A percentile compares a stretch with the other conserved stretches of the same genome.
Evolutionary conservation across 37 sponge, comb jelly and placozoan genomes (phyloP).

Genomic region (Oscarella lobularis): DNA sequence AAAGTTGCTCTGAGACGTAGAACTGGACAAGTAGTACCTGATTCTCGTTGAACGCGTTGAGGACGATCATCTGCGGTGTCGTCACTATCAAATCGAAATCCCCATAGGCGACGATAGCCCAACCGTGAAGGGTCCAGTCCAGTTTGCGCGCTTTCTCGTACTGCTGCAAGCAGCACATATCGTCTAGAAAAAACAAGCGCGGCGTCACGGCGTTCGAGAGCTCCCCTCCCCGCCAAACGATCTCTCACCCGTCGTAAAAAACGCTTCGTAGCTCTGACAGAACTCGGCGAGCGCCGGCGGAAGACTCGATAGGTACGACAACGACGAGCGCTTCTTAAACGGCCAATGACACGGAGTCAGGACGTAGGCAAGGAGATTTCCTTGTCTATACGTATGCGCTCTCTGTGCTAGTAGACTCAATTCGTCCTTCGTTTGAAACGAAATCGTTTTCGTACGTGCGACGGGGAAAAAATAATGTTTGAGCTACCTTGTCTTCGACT

Average conservation of each 20-base stretch:
- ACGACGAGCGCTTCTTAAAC: conserved; percentile 9
- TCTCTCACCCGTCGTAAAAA: conserved; percentile 19
- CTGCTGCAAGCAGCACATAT: not conserved
- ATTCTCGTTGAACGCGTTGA: conserved; percentile 37
- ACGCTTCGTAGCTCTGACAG: conserved; percentile 33
- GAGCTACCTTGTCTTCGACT: not conserved
- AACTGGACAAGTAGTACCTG: too few species aligned
- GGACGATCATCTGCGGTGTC: conserved; percentile 57
- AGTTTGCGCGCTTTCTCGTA: conserved; percentile 35
- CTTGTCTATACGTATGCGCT: conserved; percentile 20
- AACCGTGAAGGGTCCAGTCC: conserved; percentile 54
- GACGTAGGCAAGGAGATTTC: conserved; percentile 16
- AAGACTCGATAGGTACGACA: conserved; percentile 5
- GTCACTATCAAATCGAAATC: conserved; percentile 14
- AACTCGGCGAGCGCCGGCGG: conserved; percentile 30
- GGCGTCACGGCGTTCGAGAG: not conserved
- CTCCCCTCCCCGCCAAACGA: not conserved
- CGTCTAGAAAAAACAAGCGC: not conserved
- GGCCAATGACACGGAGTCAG: conserved; percentile 58
- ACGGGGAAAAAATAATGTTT: too few species aligned
- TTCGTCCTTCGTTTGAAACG: too few species aligned
- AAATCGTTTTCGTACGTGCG: too few species aligned
- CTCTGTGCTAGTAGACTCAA: conserved; percentile 20
- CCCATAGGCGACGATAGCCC: conserved; percentile 22
- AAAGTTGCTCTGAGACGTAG: too few species aligned